phyloP scores from a whole-genome alignment of 2,888 invertebrate genomes.

The Diplolepis rosae region DNA sequence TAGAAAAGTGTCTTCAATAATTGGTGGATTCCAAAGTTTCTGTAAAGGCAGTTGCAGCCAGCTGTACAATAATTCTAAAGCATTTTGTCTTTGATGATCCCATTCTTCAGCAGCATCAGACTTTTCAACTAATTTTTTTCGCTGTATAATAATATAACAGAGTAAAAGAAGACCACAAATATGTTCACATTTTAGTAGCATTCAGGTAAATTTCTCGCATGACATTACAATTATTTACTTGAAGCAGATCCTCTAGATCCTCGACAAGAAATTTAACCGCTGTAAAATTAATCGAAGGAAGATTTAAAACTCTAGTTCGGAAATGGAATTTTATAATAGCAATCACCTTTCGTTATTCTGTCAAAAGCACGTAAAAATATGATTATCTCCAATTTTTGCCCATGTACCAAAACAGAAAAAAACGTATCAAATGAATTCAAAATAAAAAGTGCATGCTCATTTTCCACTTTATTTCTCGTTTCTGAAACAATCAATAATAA shows the following conservation, averaged over 20 bases:
- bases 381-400: conserved; percentile 77
- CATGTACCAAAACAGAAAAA: conserved; percentile 83
- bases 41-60: no score
- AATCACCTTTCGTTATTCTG: conserved; percentile 61
- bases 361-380: conserved; percentile 55
- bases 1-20: no score
- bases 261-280: no score
- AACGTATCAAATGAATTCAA: conserved; percentile 86
- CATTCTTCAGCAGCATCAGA: no score
- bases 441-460: conserved; percentile 77
- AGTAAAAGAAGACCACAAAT: conserved; percentile 61
- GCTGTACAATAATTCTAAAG: no score
- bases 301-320: not conserved
- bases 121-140: conserved; percentile 61
- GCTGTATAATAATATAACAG: conserved; percentile 51
- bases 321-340: not conserved
- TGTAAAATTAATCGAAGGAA: no score
- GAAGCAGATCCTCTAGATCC: no score
- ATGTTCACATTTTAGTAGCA: conserved; percentile 65
- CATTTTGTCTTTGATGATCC: no score
- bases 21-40: no score
- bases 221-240: no score
- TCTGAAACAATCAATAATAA: conserved; percentile 36
- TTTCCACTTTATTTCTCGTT: conserved; percentile 43
- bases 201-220: conserved; percentile 50